Evolutionary conservation across 2,888 invertebrate species (phyloP), one percentile per base, ranked within the genome.

Genomic region (Drosophila prolongata): DNA sequence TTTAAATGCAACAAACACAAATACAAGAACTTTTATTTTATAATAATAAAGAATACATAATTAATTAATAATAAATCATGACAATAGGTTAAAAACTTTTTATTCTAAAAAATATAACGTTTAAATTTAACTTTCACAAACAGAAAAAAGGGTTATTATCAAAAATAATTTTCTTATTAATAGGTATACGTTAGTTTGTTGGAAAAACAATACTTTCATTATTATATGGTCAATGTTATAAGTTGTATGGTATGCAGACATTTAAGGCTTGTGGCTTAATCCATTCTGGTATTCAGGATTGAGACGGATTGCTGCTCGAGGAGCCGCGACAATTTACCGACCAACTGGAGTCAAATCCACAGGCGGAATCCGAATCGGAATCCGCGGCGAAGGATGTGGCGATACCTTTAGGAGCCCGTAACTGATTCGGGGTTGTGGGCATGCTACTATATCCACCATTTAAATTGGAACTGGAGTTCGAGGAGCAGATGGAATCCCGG

Each of bases 331-430:
- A 83, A 56, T 76, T 87, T 11, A 90, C 86, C 11, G 92, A 94
- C 96, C 96, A 96, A 62, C 95, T 94, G 1, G 95, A 94, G 84
- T 95, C 97, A 91, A 98, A 98, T 0, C 97, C 97, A 79, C 96
- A 97, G 0, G 97, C 97, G 0, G 96, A 95, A 90, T 98, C 97
- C 0, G 97, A 97, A 91, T 98, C 97, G 0, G 97, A 97, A 89
- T 97, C 97, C 14, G 67, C 88, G 27, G 87, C 61, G 10, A 80
- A 78, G 9, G 76, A 61, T 13, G 75, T 60, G 11, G 76, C 77
- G 67, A 89, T 86, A 6, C 88, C 77, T 38, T 90, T 83, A 37
- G 92, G 85, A 13, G 93, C 92, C 56, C 93, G 91, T 14, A 92
- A 87, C 92, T 95, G 95, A 86, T 95, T 95, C 1, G 95, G 95